Base-by-base conservation (phyloP, 1,140 invertebrate genomes). In the Drosophila kanapiae region DNA sequence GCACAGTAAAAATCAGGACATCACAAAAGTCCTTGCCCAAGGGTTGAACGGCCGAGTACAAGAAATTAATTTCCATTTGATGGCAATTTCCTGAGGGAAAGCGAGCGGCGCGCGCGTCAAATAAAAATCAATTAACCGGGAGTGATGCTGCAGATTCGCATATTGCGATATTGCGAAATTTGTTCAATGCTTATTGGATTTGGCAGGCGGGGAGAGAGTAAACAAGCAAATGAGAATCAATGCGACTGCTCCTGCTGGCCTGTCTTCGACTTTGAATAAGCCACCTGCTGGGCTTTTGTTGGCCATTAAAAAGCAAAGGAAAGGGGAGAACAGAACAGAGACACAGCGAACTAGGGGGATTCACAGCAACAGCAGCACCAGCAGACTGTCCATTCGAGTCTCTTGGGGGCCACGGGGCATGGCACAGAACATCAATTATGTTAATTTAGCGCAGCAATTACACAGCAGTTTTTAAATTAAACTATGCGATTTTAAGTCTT, bases 91-190 rank as follows among this genome's bases (percentile, higher is more conserved):
- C 71, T 53, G 38, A 27, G 57, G 58, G 31, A 42, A 31, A 27
- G 33, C 27, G 57, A 33, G 13, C 48, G 38, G 51, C 42, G 23
- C 49, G 37, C 42, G 63, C 75, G 71, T 75, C 64, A 82, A 78
- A 90, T 80, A 62, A 76, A 86, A 90, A 90, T 90, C 85, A 90
- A 88, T 90, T 90, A 90, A 82, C 43, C 54, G 75, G 43, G 78
- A 90, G 75, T 90, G 85, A 90, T 72, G 62, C 78, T 75, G 85
- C 85, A 82, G 78, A 75, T 90, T 90, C 76, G 80, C 72, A 90
- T 67, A 78, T 77, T 72, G 80, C 67, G 18, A 56, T 56, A 56
- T 56, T 56, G 53, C 53, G 53, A 70, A 70, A 74, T 65, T 61
- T 63, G 69, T 31, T 47, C 54, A 58, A 69, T 82, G 80, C 86